These are phyloP conservation scores for Echinometra lucunter DNA, from an alignment of 53 echinoderm and acorn worm species.

Conservation along the genomic window DNA sequence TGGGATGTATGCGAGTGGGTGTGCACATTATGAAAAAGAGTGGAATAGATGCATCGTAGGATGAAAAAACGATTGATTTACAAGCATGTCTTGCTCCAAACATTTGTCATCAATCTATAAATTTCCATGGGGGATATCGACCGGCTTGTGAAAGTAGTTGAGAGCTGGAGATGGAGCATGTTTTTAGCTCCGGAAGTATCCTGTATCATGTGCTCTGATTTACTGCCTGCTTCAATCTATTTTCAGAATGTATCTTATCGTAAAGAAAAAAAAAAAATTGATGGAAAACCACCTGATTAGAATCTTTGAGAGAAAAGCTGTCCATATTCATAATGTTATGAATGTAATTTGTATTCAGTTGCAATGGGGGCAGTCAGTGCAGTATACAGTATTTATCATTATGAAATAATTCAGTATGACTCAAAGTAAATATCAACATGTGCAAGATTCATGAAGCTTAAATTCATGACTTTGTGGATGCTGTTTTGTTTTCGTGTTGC, in stretches of 20 bases:
- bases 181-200: constrained; percentile 23
- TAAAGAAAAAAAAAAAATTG: not conserved
- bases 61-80: constrained; percentile 31
- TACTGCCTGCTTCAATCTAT: constrained; percentile 15
- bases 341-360: not conserved
- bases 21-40: not conserved
- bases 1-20: not conserved
- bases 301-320: not conserved
- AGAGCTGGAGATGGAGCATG: not conserved
- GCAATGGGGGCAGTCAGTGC: no score
- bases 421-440: no score
- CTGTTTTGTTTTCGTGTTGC: no score
- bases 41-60: constrained; percentile 5
- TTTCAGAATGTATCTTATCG: not conserved
- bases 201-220: constrained; percentile 23
- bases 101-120: constrained; percentile 52
- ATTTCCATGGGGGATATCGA: constrained; percentile 55
- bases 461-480: no score
- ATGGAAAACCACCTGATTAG: constrained; percentile 8
- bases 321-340: not conserved
- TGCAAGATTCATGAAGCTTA: no score
- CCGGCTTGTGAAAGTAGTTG: not conserved
- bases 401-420: no score
- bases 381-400: no score
- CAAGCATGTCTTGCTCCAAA: not conserved